Percentiles rank a stretch among this genome's conserved stretches.
Conservation (phyloP, 2,888 invertebrate species). For the Andricus curvator region DNA sequence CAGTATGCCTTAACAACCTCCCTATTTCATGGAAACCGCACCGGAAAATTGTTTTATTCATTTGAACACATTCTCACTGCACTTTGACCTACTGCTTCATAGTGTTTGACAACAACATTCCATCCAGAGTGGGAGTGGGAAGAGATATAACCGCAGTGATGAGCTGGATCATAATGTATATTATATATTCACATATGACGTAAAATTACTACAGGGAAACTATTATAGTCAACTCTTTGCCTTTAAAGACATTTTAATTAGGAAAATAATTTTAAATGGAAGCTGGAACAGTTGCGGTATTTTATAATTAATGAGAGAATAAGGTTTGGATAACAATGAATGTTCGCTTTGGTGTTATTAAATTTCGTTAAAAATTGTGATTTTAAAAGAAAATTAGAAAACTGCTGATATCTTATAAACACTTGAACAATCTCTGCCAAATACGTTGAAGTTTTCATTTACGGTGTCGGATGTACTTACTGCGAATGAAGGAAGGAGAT, state of each 20-base stretch:
- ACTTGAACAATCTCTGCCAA: not conserved
- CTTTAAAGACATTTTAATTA: not conserved
- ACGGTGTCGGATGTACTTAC: not conserved
- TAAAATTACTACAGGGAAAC: not conserved
- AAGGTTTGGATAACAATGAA: too few relatives aligned
- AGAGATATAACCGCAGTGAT: constrained; percentile 5
- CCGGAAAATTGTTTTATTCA: constrained; percentile 4
- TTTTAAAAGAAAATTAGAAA: too few relatives aligned
- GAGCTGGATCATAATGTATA: not conserved
- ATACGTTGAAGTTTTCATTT: not conserved
- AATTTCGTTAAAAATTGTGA: too few relatives aligned
- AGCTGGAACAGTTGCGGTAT: too few relatives aligned
- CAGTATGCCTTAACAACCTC: not conserved
- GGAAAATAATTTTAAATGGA: not conserved
- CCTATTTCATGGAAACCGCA: not conserved
- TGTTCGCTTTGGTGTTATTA: too few relatives aligned
- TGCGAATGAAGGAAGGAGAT: not conserved
- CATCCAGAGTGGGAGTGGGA: not conserved
- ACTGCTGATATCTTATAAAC: not conserved
- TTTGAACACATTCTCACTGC: constrained; percentile 9
- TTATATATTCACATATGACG: constrained; percentile 15
- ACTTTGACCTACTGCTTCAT: constrained; percentile 6
- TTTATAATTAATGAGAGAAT: too few relatives aligned
- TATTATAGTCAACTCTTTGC: not conserved
- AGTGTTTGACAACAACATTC: constrained; percentile 17